phyloP scores from a whole-genome alignment of 2,888 invertebrate species.

The Chymomyza amoena region DNA sequence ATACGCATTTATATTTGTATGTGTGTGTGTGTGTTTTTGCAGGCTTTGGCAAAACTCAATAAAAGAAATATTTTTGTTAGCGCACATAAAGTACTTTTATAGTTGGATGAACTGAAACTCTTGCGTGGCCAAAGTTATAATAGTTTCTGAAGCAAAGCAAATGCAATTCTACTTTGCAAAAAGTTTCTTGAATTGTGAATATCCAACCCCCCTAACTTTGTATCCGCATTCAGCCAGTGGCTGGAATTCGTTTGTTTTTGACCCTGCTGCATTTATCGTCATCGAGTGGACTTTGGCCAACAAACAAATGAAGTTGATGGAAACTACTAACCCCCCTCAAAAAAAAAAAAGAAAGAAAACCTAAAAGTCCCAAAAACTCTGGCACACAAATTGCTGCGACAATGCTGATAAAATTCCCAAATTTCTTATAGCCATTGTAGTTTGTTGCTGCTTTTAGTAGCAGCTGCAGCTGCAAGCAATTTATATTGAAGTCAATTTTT shows the following conservation, averaged over 20 bases:
- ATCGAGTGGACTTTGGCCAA: constrained; percentile 58
- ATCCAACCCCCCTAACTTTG: background rate
- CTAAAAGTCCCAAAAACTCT: constrained; percentile 35
- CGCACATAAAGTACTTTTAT: constrained; percentile 70
- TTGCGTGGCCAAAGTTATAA: constrained; percentile 58
- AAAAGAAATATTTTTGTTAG: constrained; percentile 72
- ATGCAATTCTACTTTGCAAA: constrained; percentile 66
- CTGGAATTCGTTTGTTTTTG: constrained; percentile 4
- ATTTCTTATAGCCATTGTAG: background rate
- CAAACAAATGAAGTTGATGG: constrained; percentile 67
- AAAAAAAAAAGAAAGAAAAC: background rate
- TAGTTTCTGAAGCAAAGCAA: constrained; percentile 71
- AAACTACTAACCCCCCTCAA: constrained; percentile 17
- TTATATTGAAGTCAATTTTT: constrained; percentile 23
- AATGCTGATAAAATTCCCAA: constrained; percentile 55
- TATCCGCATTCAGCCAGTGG: background rate
- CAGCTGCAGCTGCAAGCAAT: background rate
- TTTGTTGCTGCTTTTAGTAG: background rate
- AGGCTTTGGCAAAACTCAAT: constrained; percentile 53
- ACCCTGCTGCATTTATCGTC: constrained; percentile 40
- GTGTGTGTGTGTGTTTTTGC: constrained; percentile 12
- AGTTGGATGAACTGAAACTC: constrained; percentile 63
- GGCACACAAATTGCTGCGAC: constrained; percentile 48
- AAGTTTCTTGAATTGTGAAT: constrained; percentile 56
- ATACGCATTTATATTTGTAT: background rate